phyloP scores from a whole-genome alignment of 2,888 invertebrate genomes.

The Sminthurinus aureus region DNA sequence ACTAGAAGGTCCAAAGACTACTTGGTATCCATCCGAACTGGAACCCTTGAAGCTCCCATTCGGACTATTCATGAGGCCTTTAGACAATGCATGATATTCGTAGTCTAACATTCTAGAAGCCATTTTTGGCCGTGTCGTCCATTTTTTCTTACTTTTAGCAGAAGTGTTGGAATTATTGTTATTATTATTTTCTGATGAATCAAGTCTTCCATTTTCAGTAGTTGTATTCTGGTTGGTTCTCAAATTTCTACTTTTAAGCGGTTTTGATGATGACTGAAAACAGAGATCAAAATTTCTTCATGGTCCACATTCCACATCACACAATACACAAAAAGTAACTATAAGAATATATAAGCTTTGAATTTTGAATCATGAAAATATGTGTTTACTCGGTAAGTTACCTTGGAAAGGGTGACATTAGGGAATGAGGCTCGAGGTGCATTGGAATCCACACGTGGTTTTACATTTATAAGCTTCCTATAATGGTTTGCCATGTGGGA shows the following conservation, averaged over 20 bases:
- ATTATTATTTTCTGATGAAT: neutral
- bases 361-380: too few relatives aligned
- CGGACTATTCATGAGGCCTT: conserved; percentile 30
- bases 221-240: neutral
- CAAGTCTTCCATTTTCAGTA: neutral
- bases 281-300: too few relatives aligned
- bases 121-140: conserved; percentile 26
- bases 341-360: too few relatives aligned
- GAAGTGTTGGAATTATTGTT: neutral
- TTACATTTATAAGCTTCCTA: conserved; percentile 57
- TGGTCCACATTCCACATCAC: too few relatives aligned
- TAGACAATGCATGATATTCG: conserved; percentile 32
- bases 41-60: conserved; percentile 30
- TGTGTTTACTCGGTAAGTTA: neutral
- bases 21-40: conserved; percentile 44
- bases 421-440: conserved; percentile 10
- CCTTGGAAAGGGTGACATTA: neutral
- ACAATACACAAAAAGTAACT: too few relatives aligned
- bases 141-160: conserved; percentile 23
- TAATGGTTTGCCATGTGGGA: conserved; percentile 59
- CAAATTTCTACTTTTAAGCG: neutral
- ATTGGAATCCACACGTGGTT: conserved; percentile 52
- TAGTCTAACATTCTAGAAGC: conserved; percentile 33
- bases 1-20: conserved; percentile 54
- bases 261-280: conserved; percentile 4